A percentile compares a stretch with the other conserved stretches of the same genome.
phyloP scores from a whole-genome alignment of 2,113 vertebrate genomes.

The Phainopepla nitens region DNA sequence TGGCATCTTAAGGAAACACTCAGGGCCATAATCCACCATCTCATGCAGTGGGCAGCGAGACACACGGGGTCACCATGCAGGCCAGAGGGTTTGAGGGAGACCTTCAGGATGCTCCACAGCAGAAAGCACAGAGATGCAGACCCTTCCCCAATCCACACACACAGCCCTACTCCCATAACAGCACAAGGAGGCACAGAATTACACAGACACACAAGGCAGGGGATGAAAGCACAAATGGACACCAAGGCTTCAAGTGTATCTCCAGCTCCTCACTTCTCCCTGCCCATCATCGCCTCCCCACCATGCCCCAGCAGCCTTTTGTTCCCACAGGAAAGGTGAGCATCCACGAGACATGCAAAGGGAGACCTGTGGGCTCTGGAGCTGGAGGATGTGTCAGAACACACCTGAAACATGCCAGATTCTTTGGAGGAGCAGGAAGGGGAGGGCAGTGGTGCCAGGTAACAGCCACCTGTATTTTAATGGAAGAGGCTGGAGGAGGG shows the following conservation, averaged over 20 bases:
- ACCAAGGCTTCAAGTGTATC: accelerated
- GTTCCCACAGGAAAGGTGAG: background rate
- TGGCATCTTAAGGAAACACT: background rate
- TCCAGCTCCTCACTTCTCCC: background rate
- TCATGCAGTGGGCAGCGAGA: accelerated
- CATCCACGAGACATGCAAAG: accelerated
- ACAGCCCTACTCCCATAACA: background rate
- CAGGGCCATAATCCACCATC: background rate
- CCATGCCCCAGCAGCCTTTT: accelerated
- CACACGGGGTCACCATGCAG: accelerated
- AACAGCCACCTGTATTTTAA: background rate
- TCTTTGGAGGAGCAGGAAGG: background rate
- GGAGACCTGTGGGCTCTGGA: background rate
- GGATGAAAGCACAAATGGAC: accelerated
- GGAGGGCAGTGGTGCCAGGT: background rate
- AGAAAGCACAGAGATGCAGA: background rate
- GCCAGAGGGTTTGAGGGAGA: background rate
- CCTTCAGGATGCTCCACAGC: background rate
- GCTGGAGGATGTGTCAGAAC: background rate
- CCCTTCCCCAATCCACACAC: background rate
- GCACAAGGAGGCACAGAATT: background rate
- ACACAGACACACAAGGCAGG: background rate
- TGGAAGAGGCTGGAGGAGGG: background rate
- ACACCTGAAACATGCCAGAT: background rate
- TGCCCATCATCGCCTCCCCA: background rate